Evolutionary conservation across 2,797 vertebrate genomes (phyloP), one percentile per base, ranked within the genome.

Genomic region (Dallia pectoralis): DNA sequence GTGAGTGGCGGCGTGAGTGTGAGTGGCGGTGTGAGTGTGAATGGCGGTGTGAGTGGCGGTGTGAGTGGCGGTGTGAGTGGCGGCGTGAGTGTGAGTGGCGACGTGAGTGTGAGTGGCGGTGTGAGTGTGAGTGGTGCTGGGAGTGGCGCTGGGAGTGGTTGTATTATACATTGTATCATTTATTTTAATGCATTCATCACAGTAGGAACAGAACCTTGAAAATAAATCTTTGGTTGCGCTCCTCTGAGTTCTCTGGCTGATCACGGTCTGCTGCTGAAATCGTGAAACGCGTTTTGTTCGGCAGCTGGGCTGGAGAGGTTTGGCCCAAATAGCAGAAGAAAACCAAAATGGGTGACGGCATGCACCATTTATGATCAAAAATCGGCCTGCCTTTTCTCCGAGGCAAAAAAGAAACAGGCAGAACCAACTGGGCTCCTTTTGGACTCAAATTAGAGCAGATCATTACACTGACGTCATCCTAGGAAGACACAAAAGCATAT

Each of bases 311-410:
- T 69, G 77, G 80, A 85, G 85, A 84, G 53, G 85, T 89, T 89
- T 87, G 86, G 82, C 87, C 79, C 72, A 0, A 61, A 27, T 36
- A 70, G 71, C 22, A 47, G 77, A 33, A 77, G 73, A 75, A 77
- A 81, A 83, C 82, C 79, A 86, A 89, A 87, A 81, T 0, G 85
- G 87, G 84, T 88, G 85, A 90, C 82, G 74, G 73, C 82, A 88
- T 72, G 25, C 25, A 48, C 67, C 47, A 84, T 83, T 77, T 74
- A 80, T 69, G 67, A n/a, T 22, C 36, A 67, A 47, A 44, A 65
- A 65, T 18, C 32, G 16, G 29, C 61, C 27, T 36, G 19, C 16
- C 32, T 18, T 27, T 16, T 16, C 27, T 30, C 30, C 29, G 36
- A n/a, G 8, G 5, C 30, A 19, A 5, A 65, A 19, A 65, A 63